These are phyloP conservation scores for Ianthella basta DNA, from an alignment of 37 sponge, comb jelly and placozoan species.

Conservation along the genomic window DNA sequence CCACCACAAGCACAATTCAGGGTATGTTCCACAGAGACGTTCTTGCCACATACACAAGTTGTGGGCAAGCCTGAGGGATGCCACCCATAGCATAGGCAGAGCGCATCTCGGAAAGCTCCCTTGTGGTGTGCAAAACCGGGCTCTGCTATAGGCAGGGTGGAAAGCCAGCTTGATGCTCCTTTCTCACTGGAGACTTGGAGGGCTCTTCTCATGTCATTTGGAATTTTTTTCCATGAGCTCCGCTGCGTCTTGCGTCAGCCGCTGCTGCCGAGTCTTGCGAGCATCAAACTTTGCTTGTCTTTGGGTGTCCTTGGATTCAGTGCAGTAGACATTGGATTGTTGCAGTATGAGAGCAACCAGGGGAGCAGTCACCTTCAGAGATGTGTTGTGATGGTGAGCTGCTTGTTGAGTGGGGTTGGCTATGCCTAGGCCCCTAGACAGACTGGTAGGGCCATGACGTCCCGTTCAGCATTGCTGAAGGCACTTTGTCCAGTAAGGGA, in stretches of 20 bases:
- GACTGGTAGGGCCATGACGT: background rate
- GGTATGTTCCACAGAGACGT: background rate
- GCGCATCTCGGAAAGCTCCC: background rate
- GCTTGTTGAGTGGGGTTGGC: background rate
- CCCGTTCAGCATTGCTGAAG: slow-evolving; percentile 8
- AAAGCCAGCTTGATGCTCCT: slow-evolving; percentile 6
- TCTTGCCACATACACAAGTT: background rate
- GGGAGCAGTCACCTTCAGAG: slow-evolving; percentile 1
- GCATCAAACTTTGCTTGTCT: background rate
- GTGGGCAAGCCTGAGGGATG: background rate
- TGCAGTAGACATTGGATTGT: slow-evolving; percentile 7
- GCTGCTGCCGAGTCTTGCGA: background rate
- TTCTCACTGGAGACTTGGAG: background rate
- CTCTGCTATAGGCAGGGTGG: background rate
- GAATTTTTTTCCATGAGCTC: background rate
- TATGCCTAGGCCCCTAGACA: background rate
- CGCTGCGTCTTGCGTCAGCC: background rate
- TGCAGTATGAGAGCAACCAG: slow-evolving; percentile 4
- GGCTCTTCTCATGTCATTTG: background rate
- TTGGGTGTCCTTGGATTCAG: slow-evolving; percentile 6
- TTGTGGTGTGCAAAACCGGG: background rate
- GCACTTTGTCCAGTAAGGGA: slow-evolving; percentile 6
- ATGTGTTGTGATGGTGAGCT: background rate
- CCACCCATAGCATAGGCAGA: background rate
- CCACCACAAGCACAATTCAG: background rate